Percentiles rank a stretch among this genome's conserved stretches.
These are phyloP conservation scores for Pseudocheirus occidentalis DNA, from an alignment of 2,797 vertebrate genomes.

Conservation along the genomic window DNA sequence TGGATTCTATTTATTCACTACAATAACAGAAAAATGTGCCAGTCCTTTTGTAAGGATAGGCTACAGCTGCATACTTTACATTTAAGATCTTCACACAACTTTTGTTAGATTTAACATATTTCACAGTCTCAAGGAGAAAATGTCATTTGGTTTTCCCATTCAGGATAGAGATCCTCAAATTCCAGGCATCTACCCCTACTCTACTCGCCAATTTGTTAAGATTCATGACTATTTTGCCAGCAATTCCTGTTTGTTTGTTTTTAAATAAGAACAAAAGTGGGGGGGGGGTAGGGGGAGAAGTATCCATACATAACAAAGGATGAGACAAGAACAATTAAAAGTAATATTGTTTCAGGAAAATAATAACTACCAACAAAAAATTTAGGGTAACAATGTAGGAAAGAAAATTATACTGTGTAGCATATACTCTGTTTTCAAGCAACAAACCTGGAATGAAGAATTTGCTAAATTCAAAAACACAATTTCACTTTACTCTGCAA, in stretches of 20 bases:
- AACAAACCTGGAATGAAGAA: background rate
- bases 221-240: slow-evolving; percentile 17
- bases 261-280: background rate
- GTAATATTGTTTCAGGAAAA: background rate
- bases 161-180: slow-evolving; percentile 12
- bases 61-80: slow-evolving; percentile 33
- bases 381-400: background rate
- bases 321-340: background rate
- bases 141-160: background rate
- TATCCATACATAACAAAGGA: background rate
- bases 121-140: slow-evolving; percentile 31
- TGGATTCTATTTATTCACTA: slow-evolving; percentile 26
- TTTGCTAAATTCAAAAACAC: background rate
- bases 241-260: background rate
- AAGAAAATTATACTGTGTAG: background rate
- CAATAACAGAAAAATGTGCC: slow-evolving; percentile 20
- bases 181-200: background rate
- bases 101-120: slow-evolving; percentile 36
- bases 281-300: no score
- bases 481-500: background rate
- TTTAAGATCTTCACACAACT: slow-evolving; percentile 31
- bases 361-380: background rate
- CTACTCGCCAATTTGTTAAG: slow-evolving; percentile 7
- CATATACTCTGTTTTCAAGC: background rate
- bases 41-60: slow-evolving; percentile 23